Base-by-base conservation (phyloP, 1,140 invertebrate genomes). In the Drosophila teissieri region DNA sequence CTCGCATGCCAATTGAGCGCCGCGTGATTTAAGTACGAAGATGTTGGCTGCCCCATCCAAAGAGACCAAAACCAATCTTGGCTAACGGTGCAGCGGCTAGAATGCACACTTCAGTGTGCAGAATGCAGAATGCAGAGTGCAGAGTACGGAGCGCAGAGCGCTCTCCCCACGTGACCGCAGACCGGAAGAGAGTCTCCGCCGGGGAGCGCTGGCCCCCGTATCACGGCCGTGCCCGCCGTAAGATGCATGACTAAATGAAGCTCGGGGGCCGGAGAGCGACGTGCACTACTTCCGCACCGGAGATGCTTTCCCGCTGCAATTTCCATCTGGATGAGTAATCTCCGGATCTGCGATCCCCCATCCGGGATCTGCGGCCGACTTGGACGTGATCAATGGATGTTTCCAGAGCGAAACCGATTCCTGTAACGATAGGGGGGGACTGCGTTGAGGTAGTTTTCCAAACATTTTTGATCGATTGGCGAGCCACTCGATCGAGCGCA, bases 11-110 rank as follows among this genome's bases (percentile, higher is more conserved):
- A 67, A 61, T 74, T 61, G 36, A 39, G 15, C 54, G 62, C 48
- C 63, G 65, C 74, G 76, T 80, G 65, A 74, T 78, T 73, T 89
- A 74, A 80, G 73, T 65, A 61, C 52, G 46, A 22, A 56, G 68
- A 49, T 45, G 40, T 64, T 45, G 5, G 34, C 12, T 15, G 10
- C 40, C 12, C 45, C 45, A 15, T 19, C 39, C 10, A 42, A 52
- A 12, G 56, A 48, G 49, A 63, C 39, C 2, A 57, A 48, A 36
- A 69, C 31, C 19, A 52, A 4, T 51, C 24, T 51, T 17, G 27
- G 48, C 48, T 17, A 17, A 34, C 7, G 7, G 8, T n/a, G 22
- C 14, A n/a, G 22, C 14, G 22, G 7, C 4, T 6, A 12, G 2
- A 46, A 11, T 24, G 19, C 46, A 48, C 15, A 42, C 8, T 2